Evolutionary conservation across 2,113 vertebrate genomes (phyloP).

Genomic region (Epinephelus fuscoguttatus): DNA sequence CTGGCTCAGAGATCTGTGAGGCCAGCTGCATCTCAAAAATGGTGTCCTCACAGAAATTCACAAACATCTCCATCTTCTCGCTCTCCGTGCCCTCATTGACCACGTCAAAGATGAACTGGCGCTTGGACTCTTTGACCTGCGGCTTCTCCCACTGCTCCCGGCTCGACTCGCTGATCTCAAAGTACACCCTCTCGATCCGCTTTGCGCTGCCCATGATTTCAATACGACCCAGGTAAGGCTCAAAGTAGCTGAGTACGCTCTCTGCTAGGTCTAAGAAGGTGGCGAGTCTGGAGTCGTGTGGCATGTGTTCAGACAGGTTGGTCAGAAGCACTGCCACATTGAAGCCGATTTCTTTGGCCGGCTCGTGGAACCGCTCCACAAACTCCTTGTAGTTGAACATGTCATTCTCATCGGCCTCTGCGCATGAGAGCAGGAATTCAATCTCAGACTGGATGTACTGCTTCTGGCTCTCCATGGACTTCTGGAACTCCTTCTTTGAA

Average conservation of each 20-base stretch:
- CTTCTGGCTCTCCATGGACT: slow-evolving; percentile 98
- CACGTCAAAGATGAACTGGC: slow-evolving; percentile 98
- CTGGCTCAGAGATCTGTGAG: slow-evolving; percentile 95
- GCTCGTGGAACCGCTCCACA: slow-evolving; percentile 96
- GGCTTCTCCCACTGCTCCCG: slow-evolving; percentile 99
- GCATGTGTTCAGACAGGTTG: slow-evolving; percentile 98
- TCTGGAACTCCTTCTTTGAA: slow-evolving; percentile 98
- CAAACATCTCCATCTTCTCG: slow-evolving; percentile 99
- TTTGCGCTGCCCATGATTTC: slow-evolving; percentile 98
- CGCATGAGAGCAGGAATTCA: slow-evolving; percentile 94
- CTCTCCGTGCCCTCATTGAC: slow-evolving; percentile 97
- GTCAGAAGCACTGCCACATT: slow-evolving; percentile 96
- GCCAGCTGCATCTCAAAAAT: slow-evolving; percentile 99
- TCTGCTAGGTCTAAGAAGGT: slow-evolving; percentile 93
- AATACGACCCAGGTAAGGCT: slow-evolving; percentile 96
- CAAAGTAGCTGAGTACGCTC: slow-evolving; percentile 96
- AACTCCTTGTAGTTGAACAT: slow-evolving; percentile 98
- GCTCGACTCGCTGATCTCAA: slow-evolving; percentile 98
- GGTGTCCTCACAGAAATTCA: slow-evolving; percentile 98
- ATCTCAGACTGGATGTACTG: slow-evolving; percentile 96
- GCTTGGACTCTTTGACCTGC: slow-evolving; percentile 98
- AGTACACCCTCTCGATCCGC: slow-evolving; percentile 96
- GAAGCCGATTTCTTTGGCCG: slow-evolving; percentile 98
- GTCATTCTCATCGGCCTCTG: slow-evolving; percentile 96
- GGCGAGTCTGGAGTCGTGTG: slow-evolving; percentile 92